These are phyloP conservation scores for Serripes groenlandicus DNA, from an alignment of 2,888 invertebrate species.

Conservation along the genomic window DNA sequence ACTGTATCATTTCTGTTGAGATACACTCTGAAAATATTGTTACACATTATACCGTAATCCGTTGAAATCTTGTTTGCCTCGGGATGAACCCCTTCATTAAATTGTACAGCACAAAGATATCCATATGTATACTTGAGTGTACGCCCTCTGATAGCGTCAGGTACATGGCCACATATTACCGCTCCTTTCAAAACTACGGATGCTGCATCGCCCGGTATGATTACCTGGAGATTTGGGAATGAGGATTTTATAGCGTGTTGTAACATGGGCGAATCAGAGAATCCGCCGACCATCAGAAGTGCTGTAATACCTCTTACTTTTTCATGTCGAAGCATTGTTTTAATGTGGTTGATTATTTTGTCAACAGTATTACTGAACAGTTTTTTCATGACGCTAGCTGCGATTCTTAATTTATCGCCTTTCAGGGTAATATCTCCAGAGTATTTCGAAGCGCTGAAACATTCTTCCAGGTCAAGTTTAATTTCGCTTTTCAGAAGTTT, in stretches of 20 bases:
- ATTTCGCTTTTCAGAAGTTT: conserved; percentile 5
- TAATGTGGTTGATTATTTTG: conserved; percentile 6
- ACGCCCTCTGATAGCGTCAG: conserved; percentile 11
- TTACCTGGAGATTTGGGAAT: conserved; percentile 13
- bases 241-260: background rate
- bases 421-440: conserved; percentile 1
- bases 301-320: background rate
- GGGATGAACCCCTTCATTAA: conserved; percentile 9
- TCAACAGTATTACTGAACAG: background rate
- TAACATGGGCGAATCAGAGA: conserved; percentile 32
- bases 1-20: background rate
- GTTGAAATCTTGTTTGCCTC: background rate
- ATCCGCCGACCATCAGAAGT: conserved; percentile 34
- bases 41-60: background rate
- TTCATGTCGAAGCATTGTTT: background rate
- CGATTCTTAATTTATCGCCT: conserved; percentile 14
- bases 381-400: background rate
- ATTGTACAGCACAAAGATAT: background rate
- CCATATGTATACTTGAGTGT: conserved; percentile 33
- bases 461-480: conserved; percentile 25
- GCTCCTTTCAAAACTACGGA: conserved; percentile 31
- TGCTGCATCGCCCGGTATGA: conserved; percentile 18
- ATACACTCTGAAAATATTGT: background rate
- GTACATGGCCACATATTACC: conserved; percentile 32
- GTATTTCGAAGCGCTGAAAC: background rate